Conservation (phyloP, 2,113 vertebrate species). For the Parotia lawesii region DNA sequence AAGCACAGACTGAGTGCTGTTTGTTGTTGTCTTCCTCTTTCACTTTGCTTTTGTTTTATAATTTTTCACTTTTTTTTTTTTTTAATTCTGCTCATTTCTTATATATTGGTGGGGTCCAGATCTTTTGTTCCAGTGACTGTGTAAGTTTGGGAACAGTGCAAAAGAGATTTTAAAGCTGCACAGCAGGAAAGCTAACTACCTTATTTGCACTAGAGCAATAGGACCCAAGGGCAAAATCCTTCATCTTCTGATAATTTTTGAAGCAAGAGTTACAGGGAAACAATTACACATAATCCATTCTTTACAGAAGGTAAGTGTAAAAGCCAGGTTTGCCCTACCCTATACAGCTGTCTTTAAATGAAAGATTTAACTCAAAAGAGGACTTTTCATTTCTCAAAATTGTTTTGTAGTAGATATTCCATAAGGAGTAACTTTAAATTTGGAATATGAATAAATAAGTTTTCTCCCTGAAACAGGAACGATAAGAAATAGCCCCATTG, state of each 20-base stretch:
- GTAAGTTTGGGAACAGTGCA: background rate
- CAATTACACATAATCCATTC: background rate
- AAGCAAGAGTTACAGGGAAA: background rate
- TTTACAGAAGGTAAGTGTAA: background rate
- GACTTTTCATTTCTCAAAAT: background rate
- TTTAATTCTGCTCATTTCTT: background rate
- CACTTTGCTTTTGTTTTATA: background rate
- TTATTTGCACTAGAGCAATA: background rate
- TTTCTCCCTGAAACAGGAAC: background rate
- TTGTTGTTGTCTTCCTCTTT: background rate
- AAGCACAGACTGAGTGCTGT: background rate
- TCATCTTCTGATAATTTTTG: background rate
- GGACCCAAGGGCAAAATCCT: background rate
- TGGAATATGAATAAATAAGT: background rate
- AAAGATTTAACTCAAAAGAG: background rate
- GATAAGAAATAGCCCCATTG: background rate
- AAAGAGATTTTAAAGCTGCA: background rate
- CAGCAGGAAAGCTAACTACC: background rate
- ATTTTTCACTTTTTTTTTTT: background rate
- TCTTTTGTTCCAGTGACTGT: background rate
- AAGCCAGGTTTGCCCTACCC: background rate
- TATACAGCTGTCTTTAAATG: background rate
- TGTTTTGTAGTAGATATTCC: background rate
- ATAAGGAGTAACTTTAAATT: background rate
- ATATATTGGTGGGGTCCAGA: background rate